Percentiles rank a stretch among this genome's conserved stretches.
Evolutionary conservation across 2,888 invertebrate species (phyloP).

Genomic region (Cerastoderma edule): DNA sequence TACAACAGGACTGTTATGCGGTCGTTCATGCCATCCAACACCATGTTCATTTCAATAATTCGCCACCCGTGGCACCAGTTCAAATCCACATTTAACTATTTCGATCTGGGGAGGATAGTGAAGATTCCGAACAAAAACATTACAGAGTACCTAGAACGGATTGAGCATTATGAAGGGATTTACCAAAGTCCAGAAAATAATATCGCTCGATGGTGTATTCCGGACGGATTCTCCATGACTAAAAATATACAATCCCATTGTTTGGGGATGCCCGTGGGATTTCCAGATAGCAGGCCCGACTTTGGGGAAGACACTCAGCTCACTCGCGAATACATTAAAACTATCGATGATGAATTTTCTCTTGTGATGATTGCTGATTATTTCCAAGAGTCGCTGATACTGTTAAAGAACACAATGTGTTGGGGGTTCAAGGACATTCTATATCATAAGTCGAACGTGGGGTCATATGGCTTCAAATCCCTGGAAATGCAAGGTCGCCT

Average conservation of each 20-base stretch:
- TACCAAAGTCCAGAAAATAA: conserved; percentile 68
- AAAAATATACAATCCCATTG: conserved; percentile 80
- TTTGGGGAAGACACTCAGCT: conserved; percentile 57
- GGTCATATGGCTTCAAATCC: conserved; percentile 49
- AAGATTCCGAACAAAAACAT: conserved; percentile 65
- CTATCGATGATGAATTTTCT: conserved; percentile 73
- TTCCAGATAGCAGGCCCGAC: conserved; percentile 68
- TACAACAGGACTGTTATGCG: conserved; percentile 74
- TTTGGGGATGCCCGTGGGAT: conserved; percentile 80
- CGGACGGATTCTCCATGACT: conserved; percentile 78
- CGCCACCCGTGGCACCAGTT: conserved; percentile 80
- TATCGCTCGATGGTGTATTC: conserved; percentile 72
- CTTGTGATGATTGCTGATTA: conserved; percentile 82
- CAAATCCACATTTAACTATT: conserved; percentile 79
- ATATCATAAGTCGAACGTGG: conserved; percentile 71
- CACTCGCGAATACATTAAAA: conserved; percentile 66
- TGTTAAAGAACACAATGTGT: conserved; percentile 80
- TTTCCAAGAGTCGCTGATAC: conserved; percentile 80
- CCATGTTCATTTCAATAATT: conserved; percentile 78
- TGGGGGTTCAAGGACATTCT: conserved; percentile 82
- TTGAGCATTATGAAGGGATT: conserved; percentile 74
- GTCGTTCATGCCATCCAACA: conserved; percentile 75
- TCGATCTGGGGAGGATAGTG: conserved; percentile 70
- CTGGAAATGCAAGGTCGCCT: conserved; percentile 45
- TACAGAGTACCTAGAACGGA: conserved; percentile 72